Percentiles rank a stretch among this genome's conserved stretches.
Evolutionary conservation across 2,113 vertebrate genomes (phyloP).

Genomic region (Amblyopsis rosae): DNA sequence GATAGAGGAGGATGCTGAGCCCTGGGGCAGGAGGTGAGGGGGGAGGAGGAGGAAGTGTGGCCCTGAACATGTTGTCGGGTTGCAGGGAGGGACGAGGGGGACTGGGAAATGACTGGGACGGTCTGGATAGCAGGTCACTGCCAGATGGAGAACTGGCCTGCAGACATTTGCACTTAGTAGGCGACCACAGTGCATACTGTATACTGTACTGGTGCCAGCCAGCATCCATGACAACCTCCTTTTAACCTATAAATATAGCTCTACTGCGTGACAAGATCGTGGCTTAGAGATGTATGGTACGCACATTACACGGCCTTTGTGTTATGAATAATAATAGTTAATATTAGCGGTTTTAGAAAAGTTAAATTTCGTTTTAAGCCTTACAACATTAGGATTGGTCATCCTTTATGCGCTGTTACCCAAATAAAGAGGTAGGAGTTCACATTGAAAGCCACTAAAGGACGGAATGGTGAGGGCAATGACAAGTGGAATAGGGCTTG

Average conservation of each 20-base stretch:
- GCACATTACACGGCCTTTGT: background rate
- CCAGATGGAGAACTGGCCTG: conserved; percentile 72
- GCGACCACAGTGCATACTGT: conserved; percentile 36
- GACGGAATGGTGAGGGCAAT: background rate
- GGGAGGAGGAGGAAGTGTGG: conserved; percentile 48
- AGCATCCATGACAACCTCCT: conserved; percentile 39
- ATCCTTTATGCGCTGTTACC: background rate
- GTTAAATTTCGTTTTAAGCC: background rate
- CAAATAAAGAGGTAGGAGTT: conserved; percentile 9
- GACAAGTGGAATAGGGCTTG: conserved; percentile 2
- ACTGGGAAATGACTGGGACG: conserved; percentile 42
- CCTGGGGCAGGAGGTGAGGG: conserved; percentile 30
- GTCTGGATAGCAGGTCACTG: conserved; percentile 48
- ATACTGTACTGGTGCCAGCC: conserved; percentile 36
- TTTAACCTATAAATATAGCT: conserved; percentile 30
- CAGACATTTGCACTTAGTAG: conserved; percentile 60
- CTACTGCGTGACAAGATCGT: background rate
- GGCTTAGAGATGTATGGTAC: background rate
- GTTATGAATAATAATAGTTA: background rate
- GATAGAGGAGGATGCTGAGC: conserved; percentile 39
- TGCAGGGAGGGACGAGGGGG: conserved; percentile 23
- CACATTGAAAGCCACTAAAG: conserved; percentile 17
- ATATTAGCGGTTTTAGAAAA: background rate
- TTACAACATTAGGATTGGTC: background rate
- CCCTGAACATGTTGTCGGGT: conserved; percentile 53